Conservation (phyloP, 2,797 vertebrate genomes). For the Sarcoramphus papa region DNA sequence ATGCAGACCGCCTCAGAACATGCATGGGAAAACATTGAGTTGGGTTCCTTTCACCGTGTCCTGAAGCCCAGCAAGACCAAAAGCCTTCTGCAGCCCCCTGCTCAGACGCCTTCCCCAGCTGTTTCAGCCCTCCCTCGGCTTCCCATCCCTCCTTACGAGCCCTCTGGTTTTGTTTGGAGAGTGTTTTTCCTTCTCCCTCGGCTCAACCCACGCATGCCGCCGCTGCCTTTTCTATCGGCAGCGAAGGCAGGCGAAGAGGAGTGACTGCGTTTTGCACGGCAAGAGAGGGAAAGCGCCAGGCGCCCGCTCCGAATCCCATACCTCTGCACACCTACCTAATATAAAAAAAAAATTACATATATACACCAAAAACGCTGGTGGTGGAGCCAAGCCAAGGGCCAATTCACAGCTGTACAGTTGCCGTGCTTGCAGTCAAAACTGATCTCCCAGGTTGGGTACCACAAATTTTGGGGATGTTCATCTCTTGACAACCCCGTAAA, state of each 20-base stretch:
- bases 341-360: background rate
- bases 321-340: background rate
- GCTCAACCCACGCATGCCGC: background rate
- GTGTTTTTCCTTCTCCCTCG: background rate
- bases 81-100: background rate
- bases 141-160: background rate
- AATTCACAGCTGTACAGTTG: background rate
- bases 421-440: background rate
- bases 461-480: background rate
- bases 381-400: background rate
- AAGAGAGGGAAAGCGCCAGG: background rate
- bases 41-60: background rate
- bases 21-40: rapidly evolving
- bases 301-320: background rate
- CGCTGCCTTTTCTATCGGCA: background rate
- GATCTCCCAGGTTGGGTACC: background rate
- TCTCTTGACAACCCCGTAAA: background rate
- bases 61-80: background rate
- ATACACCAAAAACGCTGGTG: background rate
- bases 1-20: rapidly evolving
- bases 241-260: background rate
- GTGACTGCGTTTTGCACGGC: background rate
- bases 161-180: background rate
- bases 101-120: background rate
- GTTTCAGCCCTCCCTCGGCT: background rate